Percentiles rank a stretch among this genome's conserved stretches.
phyloP scores from a whole-genome alignment of 2,888 invertebrate species.

The Entomobrya multifasciata region DNA sequence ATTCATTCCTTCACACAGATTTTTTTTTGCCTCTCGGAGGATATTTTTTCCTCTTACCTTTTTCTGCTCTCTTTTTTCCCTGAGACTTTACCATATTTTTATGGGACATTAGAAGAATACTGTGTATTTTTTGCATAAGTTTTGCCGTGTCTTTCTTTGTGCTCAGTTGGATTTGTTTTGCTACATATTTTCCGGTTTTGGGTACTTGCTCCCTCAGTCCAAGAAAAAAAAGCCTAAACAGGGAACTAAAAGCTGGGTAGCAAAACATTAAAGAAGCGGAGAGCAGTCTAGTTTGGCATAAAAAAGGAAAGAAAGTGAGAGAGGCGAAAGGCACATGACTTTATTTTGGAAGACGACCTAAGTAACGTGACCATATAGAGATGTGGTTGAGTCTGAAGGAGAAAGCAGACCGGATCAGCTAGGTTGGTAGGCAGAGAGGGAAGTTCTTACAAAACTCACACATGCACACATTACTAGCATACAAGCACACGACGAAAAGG shows the following conservation, averaged over 20 bases:
- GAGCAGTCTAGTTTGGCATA: background rate
- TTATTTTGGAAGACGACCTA: constrained; percentile 3
- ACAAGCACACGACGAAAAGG: background rate
- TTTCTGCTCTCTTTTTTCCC: background rate
- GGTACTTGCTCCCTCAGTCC: constrained; percentile 3
- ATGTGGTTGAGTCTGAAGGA: constrained; percentile 45
- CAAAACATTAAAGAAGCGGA: background rate
- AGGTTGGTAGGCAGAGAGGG: background rate
- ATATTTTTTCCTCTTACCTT: background rate
- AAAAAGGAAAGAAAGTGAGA: constrained; percentile 23
- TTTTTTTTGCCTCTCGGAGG: constrained; percentile 5
- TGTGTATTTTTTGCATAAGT: constrained; percentile 16
- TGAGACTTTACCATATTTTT: background rate
- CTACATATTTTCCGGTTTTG: constrained; percentile 38
- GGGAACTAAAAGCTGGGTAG: background rate
- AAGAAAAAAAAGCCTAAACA: background rate
- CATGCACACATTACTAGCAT: background rate
- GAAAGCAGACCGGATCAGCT: constrained; percentile 38
- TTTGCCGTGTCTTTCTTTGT: background rate
- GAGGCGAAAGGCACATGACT: constrained; percentile 19
- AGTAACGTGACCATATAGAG: constrained; percentile 39
- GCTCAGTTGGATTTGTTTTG: constrained; percentile 24
- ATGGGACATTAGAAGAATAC: background rate
- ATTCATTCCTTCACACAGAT: background rate
- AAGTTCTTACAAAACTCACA: background rate